Evolutionary conservation across 2,113 vertebrate species (phyloP).

Genomic region (Bufo gargarizans): DNA sequence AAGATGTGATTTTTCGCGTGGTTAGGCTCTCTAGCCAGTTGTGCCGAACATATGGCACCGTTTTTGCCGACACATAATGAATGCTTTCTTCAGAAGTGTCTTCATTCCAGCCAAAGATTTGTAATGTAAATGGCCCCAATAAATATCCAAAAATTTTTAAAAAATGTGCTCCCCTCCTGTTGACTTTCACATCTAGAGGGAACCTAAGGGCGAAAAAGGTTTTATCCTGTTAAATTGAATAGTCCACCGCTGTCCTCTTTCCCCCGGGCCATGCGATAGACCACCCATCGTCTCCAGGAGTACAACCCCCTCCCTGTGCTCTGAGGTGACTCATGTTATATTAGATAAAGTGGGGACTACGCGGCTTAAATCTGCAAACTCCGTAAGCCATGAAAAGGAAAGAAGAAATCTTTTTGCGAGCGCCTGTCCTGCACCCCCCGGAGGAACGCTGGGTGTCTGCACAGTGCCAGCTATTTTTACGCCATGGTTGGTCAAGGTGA

Average conservation of each 20-base stretch:
- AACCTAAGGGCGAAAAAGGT: too few relatives aligned
- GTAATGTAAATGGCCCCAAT: too few relatives aligned
- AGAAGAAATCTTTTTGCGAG: neutral
- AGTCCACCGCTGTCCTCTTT: neutral
- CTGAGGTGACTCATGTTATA: conserved; percentile 12
- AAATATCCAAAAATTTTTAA: too few relatives aligned
- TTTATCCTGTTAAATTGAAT: neutral
- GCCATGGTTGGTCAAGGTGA: conserved; percentile 59
- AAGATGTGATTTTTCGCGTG: too few relatives aligned
- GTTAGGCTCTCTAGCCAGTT: too few relatives aligned
- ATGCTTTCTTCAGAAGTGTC: too few relatives aligned
- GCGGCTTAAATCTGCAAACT: neutral
- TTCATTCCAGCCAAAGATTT: too few relatives aligned
- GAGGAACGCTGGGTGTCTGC: neutral
- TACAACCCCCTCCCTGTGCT: neutral
- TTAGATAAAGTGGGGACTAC: conserved; percentile 8
- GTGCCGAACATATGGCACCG: too few relatives aligned
- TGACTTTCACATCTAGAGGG: too few relatives aligned
- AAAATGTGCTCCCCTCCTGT: too few relatives aligned
- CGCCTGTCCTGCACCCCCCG: neutral
- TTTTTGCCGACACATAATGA: too few relatives aligned
- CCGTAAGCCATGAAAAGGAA: neutral
- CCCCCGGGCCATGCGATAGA: neutral
- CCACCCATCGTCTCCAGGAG: neutral
- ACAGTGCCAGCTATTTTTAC: conserved; percentile 26